Conservation (phyloP, 2,888 invertebrate species). For the Vannuccia rotundouncinata region DNA sequence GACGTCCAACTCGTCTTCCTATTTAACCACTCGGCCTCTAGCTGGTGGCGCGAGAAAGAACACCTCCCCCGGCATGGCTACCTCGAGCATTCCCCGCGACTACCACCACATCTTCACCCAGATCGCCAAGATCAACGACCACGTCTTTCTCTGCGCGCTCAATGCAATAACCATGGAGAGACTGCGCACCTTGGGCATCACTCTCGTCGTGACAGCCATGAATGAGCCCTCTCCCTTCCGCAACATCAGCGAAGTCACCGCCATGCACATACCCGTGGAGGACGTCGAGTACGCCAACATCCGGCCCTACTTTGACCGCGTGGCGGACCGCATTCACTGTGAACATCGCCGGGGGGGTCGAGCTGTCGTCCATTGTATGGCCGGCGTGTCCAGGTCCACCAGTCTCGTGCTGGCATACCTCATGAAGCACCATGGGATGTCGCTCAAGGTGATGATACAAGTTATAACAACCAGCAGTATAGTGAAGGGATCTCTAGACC, state of each 20-base stretch:
- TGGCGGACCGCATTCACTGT: slow-evolving; percentile 69
- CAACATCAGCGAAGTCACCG: slow-evolving; percentile 53
- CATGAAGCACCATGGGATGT: slow-evolving; percentile 73
- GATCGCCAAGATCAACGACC: slow-evolving; percentile 66
- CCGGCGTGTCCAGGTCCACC: slow-evolving; percentile 79
- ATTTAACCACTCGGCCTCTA: not conserved
- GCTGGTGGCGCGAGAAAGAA: not conserved
- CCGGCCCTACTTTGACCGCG: slow-evolving; percentile 66
- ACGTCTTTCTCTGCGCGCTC: slow-evolving; percentile 72
- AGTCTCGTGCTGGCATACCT: slow-evolving; percentile 79
- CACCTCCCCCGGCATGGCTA: not conserved
- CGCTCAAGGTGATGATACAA: no score
- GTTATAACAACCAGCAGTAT: no score
- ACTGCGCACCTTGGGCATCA: slow-evolving; percentile 66
- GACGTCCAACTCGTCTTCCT: not conserved
- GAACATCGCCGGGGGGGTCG: slow-evolving; percentile 65
- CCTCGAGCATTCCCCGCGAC: not conserved
- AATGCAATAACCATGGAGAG: slow-evolving; percentile 67
- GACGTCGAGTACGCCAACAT: slow-evolving; percentile 71
- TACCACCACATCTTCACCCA: slow-evolving; percentile 46
- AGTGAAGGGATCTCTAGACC: no score
- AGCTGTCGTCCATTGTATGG: slow-evolving; percentile 78
- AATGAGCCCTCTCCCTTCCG: slow-evolving; percentile 67
- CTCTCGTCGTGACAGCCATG: slow-evolving; percentile 73
- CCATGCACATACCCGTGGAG: slow-evolving; percentile 67